Percentiles rank a stretch among this genome's conserved stretches.
phyloP scores from a whole-genome alignment of 2,113 vertebrate genomes.

The Leptobrachium ailaonicum region DNA sequence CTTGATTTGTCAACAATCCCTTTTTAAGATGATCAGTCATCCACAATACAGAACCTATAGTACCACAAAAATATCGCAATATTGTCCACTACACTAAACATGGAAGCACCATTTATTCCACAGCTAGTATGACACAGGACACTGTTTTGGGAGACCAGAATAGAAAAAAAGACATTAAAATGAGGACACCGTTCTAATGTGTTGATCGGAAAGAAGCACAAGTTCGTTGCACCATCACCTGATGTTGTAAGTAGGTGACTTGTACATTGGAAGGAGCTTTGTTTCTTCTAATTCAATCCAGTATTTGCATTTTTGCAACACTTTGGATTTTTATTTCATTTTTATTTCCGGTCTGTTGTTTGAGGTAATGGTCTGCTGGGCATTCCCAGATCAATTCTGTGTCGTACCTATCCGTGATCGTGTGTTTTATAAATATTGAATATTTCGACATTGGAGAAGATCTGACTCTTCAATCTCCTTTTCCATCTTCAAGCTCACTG shows the following conservation, averaged over 20 bases:
- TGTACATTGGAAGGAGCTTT: constrained; percentile 2
- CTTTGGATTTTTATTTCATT: neutral
- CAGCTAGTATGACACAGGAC: too few species aligned
- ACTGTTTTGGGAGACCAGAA: too few species aligned
- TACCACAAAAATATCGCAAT: too few species aligned
- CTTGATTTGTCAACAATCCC: too few species aligned
- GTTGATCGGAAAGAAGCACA: too few species aligned
- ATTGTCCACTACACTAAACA: too few species aligned
- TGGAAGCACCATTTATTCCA: too few species aligned
- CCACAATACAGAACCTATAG: too few species aligned
- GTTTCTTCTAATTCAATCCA: constrained; percentile 1
- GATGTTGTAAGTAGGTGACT: constrained; percentile 15
- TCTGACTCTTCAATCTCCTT: constrained; percentile 18
- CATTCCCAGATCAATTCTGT: constrained; percentile 27
- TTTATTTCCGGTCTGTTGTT: constrained; percentile 24
- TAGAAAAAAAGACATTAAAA: too few species aligned
- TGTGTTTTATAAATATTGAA: constrained; percentile 37
- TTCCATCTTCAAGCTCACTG: constrained; percentile 31
- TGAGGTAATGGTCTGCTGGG: constrained; percentile 14
- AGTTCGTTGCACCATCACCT: neutral
- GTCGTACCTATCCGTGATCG: constrained; percentile 39
- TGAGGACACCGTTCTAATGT: too few species aligned
- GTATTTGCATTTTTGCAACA: constrained; percentile 38
- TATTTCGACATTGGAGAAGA: constrained; percentile 15
- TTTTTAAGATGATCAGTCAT: too few species aligned